Evolutionary conservation across 1,140 invertebrate species (phyloP).

Genomic region (Aphidius ervi): DNA sequence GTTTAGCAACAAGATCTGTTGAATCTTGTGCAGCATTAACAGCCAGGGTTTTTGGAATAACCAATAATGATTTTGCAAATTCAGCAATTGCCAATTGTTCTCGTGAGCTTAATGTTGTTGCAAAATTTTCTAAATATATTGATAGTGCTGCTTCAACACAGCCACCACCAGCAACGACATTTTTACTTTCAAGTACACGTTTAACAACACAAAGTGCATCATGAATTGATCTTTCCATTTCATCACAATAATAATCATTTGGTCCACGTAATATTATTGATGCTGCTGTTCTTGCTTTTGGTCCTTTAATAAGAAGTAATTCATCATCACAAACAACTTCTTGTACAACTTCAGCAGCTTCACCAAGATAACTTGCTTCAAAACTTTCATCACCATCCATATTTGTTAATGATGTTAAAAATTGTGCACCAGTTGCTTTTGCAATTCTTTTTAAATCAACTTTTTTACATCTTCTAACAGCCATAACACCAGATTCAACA

Average conservation of each 20-base stretch:
- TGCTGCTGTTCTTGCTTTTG: slow-evolving; percentile 85
- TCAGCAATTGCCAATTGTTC: slow-evolving; percentile 99
- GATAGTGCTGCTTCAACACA: slow-evolving; percentile 97
- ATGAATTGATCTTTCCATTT: slow-evolving; percentile 98
- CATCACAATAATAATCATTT: slow-evolving; percentile 98
- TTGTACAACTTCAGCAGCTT: slow-evolving; percentile 94
- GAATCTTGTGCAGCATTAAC: slow-evolving; percentile 99
- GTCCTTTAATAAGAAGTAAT: slow-evolving; percentile 93
- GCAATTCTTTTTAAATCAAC: slow-evolving; percentile 94
- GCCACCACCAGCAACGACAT: slow-evolving; percentile 93
- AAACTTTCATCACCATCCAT: slow-evolving; percentile 98
- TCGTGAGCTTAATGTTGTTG: slow-evolving; percentile 95
- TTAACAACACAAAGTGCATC: slow-evolving; percentile 97
- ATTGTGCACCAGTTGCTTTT: slow-evolving; percentile 95
- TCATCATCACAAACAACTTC: slow-evolving; percentile 98
- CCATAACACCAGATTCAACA: slow-evolving; percentile 95
- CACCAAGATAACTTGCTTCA: slow-evolving; percentile 85
- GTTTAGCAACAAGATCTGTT: slow-evolving; percentile 95
- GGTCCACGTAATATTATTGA: slow-evolving; percentile 95
- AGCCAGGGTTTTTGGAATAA: slow-evolving; percentile 97
- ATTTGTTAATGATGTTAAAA: slow-evolving; percentile 90
- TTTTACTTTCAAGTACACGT: slow-evolving; percentile 93
- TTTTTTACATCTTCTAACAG: slow-evolving; percentile 94
- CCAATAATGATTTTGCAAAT: slow-evolving; percentile 93
- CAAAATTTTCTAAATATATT: slow-evolving; percentile 98